phyloP scores from a whole-genome alignment of 2,888 invertebrate genomes.

The Ormia ochracea region DNA sequence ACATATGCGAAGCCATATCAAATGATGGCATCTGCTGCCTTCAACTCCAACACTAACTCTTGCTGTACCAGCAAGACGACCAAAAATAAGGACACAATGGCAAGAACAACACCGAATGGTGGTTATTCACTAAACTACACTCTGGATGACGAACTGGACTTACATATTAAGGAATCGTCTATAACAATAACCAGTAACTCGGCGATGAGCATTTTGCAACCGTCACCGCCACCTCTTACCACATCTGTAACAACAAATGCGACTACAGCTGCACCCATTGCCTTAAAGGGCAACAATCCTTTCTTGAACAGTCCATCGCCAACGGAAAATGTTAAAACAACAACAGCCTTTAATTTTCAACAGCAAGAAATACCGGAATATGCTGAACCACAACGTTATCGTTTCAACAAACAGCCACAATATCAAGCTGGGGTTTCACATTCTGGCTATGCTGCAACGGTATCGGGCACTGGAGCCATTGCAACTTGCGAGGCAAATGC shows the following conservation, averaged over 20 bases:
- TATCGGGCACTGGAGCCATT: slow-evolving; percentile 3
- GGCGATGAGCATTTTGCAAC: slow-evolving; percentile 63
- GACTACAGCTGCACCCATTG: slow-evolving; percentile 71
- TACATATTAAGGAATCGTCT: slow-evolving; percentile 71
- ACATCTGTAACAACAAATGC: slow-evolving; percentile 66
- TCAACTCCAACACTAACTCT: too few relatives aligned
- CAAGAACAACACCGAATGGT: slow-evolving; percentile 49
- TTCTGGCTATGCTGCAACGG: slow-evolving; percentile 28
- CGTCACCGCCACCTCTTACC: slow-evolving; percentile 70
- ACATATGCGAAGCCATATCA: slow-evolving; percentile 54
- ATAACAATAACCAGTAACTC: slow-evolving; percentile 65
- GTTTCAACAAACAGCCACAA: slow-evolving; percentile 72
- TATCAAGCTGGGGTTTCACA: slow-evolving; percentile 72
- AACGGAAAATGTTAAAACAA: slow-evolving; percentile 64
- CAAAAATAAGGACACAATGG: not conserved
- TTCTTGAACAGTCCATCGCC: slow-evolving; percentile 73
- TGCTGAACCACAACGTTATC: slow-evolving; percentile 73
- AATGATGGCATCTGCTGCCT: slow-evolving; percentile 17
- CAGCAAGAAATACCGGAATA: slow-evolving; percentile 71
- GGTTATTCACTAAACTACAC: slow-evolving; percentile 57
- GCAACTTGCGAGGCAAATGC: slow-evolving; percentile 10
- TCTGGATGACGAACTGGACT: slow-evolving; percentile 68
- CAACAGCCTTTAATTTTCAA: slow-evolving; percentile 52
- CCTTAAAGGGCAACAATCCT: slow-evolving; percentile 75
- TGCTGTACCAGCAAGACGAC: not conserved